phyloP scores from a whole-genome alignment of 1,140 invertebrate species.

The Bacillus rossius region DNA sequence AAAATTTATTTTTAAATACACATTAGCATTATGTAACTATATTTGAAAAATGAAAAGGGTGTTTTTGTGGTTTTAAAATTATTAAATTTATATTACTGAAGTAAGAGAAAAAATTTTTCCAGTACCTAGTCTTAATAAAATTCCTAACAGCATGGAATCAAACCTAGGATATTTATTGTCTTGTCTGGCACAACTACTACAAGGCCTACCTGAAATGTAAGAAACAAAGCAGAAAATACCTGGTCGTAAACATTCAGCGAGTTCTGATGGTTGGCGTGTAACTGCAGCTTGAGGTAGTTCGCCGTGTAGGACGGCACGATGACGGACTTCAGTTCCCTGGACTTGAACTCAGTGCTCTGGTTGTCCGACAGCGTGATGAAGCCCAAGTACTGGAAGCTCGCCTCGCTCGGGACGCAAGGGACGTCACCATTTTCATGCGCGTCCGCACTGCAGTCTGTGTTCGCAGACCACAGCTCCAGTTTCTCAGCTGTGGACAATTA shows the following conservation, averaged over 20 bases:
- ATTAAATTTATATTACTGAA: too few relatives aligned
- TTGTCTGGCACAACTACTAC: too few relatives aligned
- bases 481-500: slow-evolving; percentile 46
- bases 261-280: slow-evolving; percentile 76
- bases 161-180: too few relatives aligned
- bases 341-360: slow-evolving; percentile 72
- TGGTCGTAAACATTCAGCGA: slow-evolving; percentile 73
- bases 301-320: slow-evolving; percentile 72
- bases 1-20: too few relatives aligned
- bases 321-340: slow-evolving; percentile 80
- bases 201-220: too few relatives aligned
- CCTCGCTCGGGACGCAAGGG: slow-evolving; percentile 36
- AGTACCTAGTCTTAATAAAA: too few relatives aligned
- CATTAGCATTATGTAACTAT: too few relatives aligned
- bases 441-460: slow-evolving; percentile 29
- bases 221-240: slow-evolving; percentile 48
- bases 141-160: too few relatives aligned
- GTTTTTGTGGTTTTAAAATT: too few relatives aligned
- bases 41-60: too few relatives aligned
- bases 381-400: slow-evolving; percentile 64
- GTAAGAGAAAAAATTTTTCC: too few relatives aligned
- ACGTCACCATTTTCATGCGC: slow-evolving; percentile 39
- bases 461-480: slow-evolving; percentile 53
- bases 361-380: slow-evolving; percentile 81
- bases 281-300: slow-evolving; percentile 73